Conservation (phyloP, 1,140 invertebrate species). For the Orchestia grillus region DNA sequence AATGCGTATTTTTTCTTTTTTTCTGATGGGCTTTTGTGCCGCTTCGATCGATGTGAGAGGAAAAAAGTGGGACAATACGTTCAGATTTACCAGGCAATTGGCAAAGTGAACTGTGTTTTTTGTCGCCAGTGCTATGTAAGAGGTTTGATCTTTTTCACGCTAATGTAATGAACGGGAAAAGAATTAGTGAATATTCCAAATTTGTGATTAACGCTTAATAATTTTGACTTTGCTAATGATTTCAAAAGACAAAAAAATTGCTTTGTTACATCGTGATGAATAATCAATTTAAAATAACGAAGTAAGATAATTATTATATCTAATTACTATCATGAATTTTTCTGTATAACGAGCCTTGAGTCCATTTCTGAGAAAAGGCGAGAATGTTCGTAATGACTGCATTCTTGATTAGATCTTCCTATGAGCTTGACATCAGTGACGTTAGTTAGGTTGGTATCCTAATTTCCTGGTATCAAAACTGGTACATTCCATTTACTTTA, state of each 20-base stretch:
- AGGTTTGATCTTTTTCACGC: not conserved
- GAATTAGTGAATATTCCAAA: not conserved
- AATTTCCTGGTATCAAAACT: not conserved
- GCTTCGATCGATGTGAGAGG: not conserved
- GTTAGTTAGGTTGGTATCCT: not conserved
- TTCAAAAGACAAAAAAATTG: not conserved
- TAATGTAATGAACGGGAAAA: not conserved
- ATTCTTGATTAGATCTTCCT: not conserved
- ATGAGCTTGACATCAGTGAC: not conserved
- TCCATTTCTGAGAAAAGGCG: too few species aligned
- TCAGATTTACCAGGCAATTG: not conserved
- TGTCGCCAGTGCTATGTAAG: not conserved
- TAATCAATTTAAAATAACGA: not conserved
- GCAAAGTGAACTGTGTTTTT: not conserved
- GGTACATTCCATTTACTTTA: not conserved
- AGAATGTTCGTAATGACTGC: not conserved
- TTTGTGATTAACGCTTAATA: not conserved
- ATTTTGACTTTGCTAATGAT: not conserved
- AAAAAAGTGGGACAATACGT: not conserved
- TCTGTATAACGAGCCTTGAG: not conserved
- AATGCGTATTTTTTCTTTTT: not conserved
- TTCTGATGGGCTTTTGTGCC: not conserved
- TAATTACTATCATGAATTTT: not conserved
- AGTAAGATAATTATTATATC: not conserved
- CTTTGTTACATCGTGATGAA: not conserved